phyloP scores from a whole-genome alignment of 2,888 invertebrate species.

The Nomada ruficornis region DNA sequence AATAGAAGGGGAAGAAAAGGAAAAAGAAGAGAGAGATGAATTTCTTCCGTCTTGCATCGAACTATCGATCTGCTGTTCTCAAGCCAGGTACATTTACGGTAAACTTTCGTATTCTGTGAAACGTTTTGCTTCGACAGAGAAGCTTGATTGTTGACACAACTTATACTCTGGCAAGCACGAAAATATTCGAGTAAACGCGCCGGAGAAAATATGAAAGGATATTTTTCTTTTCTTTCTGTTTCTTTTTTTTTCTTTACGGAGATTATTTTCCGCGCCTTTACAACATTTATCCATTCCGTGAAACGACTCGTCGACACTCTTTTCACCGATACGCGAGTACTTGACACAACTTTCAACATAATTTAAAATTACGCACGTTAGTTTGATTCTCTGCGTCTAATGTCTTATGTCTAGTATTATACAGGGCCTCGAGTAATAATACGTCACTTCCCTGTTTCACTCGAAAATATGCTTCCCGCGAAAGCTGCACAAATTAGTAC shows the following conservation, averaged over 20 bases:
- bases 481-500: background rate
- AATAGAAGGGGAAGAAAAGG: background rate
- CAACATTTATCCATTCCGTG: background rate
- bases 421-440: slow-evolving; percentile 24
- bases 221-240: background rate
- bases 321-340: background rate
- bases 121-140: slow-evolving; percentile 28
- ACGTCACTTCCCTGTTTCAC: background rate
- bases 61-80: slow-evolving; percentile 46
- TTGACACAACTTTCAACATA: slow-evolving; percentile 13
- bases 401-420: slow-evolving; percentile 31
- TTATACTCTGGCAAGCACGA: slow-evolving; percentile 23
- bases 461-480: background rate
- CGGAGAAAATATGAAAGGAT: slow-evolving; percentile 4
- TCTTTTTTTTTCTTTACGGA: background rate
- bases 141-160: slow-evolving; percentile 47
- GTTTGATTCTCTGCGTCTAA: slow-evolving; percentile 17
- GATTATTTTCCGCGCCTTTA: background rate
- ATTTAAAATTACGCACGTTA: slow-evolving; percentile 15
- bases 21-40: slow-evolving; percentile 56
- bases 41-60: slow-evolving; percentile 25
- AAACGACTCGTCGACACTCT: slow-evolving; percentile 3
- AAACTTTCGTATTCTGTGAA: slow-evolving; percentile 28
- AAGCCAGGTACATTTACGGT: slow-evolving; percentile 4
- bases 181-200: slow-evolving; percentile 43